Conservation (phyloP, 1,140 invertebrate genomes). For the Diachasmimorpha longicaudata region DNA sequence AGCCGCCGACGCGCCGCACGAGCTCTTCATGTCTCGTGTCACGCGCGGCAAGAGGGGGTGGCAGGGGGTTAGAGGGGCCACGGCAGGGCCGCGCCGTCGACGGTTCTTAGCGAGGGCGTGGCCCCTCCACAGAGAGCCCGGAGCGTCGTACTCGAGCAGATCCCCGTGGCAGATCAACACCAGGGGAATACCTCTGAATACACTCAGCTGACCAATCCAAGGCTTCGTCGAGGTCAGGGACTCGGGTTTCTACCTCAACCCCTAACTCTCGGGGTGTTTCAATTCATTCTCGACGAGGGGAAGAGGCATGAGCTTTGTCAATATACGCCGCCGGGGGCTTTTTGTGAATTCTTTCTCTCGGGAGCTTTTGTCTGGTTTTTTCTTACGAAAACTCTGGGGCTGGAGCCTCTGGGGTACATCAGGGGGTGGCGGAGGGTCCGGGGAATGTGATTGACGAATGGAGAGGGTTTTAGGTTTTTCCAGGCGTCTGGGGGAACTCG, state of each 20-base stretch:
- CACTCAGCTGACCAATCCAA: background rate
- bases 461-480: too few relatives aligned
- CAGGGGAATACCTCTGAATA: background rate
- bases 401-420: too few relatives aligned
- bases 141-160: background rate
- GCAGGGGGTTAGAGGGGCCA: background rate
- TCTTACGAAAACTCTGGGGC: too few relatives aligned
- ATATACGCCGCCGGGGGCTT: too few relatives aligned
- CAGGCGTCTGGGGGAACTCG: too few relatives aligned
- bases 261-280: background rate
- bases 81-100: slow-evolving; percentile 31
- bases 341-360: too few relatives aligned
- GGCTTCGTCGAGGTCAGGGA: background rate
- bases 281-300: too few relatives aligned
- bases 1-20: slow-evolving; percentile 21
- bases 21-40: slow-evolving; percentile 9
- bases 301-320: too few relatives aligned
- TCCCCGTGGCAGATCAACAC: background rate
- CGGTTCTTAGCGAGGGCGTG: slow-evolving; percentile 51
- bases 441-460: too few relatives aligned
- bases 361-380: too few relatives aligned
- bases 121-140: slow-evolving; percentile 31
- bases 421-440: too few relatives aligned
- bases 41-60: background rate
- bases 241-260: background rate